Evolutionary conservation across 1,140 invertebrate genomes (phyloP).

Genomic region (Drosophila varians): DNA sequence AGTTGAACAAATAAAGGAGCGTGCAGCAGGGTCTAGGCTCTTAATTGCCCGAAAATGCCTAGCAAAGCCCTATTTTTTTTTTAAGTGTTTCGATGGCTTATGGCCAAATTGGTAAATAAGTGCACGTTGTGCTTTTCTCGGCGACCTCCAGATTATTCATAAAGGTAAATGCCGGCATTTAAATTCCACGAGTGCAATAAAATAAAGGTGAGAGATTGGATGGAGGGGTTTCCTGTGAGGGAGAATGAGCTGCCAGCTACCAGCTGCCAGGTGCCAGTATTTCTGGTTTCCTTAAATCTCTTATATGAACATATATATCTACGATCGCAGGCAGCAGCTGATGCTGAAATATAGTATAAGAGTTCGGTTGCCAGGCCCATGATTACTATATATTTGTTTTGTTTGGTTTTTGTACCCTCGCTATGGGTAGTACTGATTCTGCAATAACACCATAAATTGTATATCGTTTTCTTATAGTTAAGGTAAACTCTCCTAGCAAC

Average conservation of each 20-base stretch:
- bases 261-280: too few species aligned
- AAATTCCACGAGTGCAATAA: conserved; percentile 48
- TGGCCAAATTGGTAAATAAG: conserved; percentile 51
- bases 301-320: conserved; percentile 37
- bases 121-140: conserved; percentile 36
- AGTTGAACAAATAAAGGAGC: conserved; percentile 34
- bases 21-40: conserved; percentile 18
- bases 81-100: conserved; percentile 11
- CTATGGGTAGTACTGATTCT: neutral
- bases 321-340: conserved; percentile 29
- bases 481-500: neutral
- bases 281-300: conserved; percentile 26
- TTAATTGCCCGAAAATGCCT: conserved; percentile 34
- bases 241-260: neutral
- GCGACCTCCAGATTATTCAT: conserved; percentile 72
- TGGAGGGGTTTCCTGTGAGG: conserved; percentile 4
- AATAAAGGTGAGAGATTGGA: neutral
- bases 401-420: conserved; percentile 18
- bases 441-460: neutral
- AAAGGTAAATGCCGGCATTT: conserved; percentile 72
- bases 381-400: conserved; percentile 33
- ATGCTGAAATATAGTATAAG: conserved; percentile 42
- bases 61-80: conserved; percentile 6
- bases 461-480: neutral
- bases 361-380: conserved; percentile 51